These are phyloP conservation scores for Procavia capensis DNA, from an alignment of 2,113 vertebrate genomes.

Conservation along the genomic window DNA sequence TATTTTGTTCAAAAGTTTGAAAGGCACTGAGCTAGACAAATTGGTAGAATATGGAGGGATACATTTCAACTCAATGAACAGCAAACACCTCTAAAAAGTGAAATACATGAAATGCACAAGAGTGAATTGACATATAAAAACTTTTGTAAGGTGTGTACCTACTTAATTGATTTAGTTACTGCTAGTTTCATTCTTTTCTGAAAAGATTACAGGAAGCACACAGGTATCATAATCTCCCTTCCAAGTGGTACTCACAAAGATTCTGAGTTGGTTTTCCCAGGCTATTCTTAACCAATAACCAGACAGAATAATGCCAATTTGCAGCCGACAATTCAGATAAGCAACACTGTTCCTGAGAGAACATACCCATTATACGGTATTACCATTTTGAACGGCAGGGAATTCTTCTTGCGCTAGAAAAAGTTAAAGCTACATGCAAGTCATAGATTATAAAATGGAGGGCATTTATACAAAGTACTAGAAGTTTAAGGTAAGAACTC, in stretches of 20 bases:
- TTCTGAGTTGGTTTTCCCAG: too few species aligned
- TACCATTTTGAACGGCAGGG: not conserved
- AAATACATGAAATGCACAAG: conserved; percentile 5
- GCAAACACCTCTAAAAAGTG: not conserved
- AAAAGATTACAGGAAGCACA: conserved; percentile 47
- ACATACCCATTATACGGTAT: not conserved
- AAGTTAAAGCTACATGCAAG: not conserved
- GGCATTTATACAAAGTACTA: not conserved
- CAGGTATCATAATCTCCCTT: too few species aligned
- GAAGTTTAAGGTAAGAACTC: conserved; percentile 18
- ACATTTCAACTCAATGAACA: not conserved
- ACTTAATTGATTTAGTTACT: conserved; percentile 52
- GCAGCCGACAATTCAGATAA: too few species aligned
- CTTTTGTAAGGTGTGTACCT: conserved; percentile 27
- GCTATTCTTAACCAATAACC: too few species aligned
- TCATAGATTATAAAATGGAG: not conserved
- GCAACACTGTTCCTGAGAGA: too few species aligned
- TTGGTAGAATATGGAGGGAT: not conserved
- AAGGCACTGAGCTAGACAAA: not conserved
- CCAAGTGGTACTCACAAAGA: too few species aligned
- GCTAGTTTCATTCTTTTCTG: conserved; percentile 29
- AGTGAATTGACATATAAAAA: not conserved
- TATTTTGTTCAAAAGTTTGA: conserved; percentile 15
- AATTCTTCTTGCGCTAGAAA: conserved; percentile 5
- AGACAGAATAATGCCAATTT: too few species aligned